Conservation (phyloP, 2,113 vertebrate species). For the Sitta europaea region DNA sequence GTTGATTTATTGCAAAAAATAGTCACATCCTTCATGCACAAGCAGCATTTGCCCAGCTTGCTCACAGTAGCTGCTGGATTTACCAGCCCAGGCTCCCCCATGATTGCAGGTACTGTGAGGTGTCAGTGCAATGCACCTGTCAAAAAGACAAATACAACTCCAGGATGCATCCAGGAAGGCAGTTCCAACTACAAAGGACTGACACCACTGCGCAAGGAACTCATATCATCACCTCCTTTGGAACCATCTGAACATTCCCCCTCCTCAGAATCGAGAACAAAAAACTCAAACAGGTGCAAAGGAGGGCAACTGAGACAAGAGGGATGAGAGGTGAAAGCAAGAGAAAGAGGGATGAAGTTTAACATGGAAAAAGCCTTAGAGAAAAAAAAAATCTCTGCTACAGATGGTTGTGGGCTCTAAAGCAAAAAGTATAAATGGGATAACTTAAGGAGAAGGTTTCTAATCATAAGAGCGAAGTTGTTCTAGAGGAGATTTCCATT, state of each 20-base stretch:
- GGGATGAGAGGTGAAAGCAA: neutral
- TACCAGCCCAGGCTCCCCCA: neutral
- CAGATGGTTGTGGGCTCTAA: neutral
- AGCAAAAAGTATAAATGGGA: neutral
- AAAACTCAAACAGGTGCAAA: neutral
- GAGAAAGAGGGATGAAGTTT: neutral
- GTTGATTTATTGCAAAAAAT: conserved; percentile 8
- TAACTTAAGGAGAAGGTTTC: neutral
- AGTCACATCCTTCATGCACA: neutral
- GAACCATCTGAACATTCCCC: neutral
- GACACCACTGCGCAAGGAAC: neutral
- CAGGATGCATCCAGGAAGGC: neutral
- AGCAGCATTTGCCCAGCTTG: neutral
- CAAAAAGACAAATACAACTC: neutral
- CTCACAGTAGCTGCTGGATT: neutral
- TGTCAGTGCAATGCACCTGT: neutral
- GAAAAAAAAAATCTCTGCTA: neutral
- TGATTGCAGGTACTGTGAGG: neutral
- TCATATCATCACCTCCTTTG: neutral
- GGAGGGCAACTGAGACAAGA: neutral
- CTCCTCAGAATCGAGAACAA: neutral
- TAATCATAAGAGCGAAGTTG: neutral
- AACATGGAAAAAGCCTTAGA: neutral
- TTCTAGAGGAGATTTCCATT: neutral
- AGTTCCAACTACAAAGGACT: neutral